phyloP scores from a whole-genome alignment of 2,888 invertebrate species.

The Mamestra brassicae region DNA sequence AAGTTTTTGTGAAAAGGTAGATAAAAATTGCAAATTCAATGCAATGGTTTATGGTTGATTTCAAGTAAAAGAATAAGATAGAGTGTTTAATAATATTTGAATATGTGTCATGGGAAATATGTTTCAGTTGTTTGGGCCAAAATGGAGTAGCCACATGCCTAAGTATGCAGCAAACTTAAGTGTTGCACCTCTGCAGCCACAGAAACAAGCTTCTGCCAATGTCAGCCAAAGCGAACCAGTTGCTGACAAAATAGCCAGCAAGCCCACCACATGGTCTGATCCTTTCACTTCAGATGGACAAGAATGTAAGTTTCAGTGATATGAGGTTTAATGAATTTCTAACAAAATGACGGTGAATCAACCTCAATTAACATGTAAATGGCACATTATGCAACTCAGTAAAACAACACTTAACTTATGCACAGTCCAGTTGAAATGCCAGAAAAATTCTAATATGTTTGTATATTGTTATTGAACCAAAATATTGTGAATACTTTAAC shows the following conservation, averaged over 20 bases:
- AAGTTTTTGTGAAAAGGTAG: neutral
- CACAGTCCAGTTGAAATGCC: conserved; percentile 60
- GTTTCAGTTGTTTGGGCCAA: conserved; percentile 94
- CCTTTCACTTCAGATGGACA: conserved; percentile 87
- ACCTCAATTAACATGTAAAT: conserved; percentile 57
- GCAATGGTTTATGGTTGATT: neutral
- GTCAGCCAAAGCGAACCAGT: conserved; percentile 69
- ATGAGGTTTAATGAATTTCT: conserved; percentile 34
- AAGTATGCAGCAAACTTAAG: conserved; percentile 97
- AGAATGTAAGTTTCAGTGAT: conserved; percentile 84
- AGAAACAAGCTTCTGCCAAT: conserved; percentile 91
- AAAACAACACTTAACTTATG: conserved; percentile 62
- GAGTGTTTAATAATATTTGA: neutral
- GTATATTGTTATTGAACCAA: conserved; percentile 38
- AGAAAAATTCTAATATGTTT: conserved; percentile 37
- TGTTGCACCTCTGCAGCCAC: conserved; percentile 94
- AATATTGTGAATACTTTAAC: conserved; percentile 51
- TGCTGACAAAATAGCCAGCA: conserved; percentile 73
- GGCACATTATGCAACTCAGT: conserved; percentile 64
- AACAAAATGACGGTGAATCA: conserved; percentile 45
- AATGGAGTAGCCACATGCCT: conserved; percentile 95
- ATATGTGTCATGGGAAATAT: neutral
- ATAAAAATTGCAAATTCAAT: neutral
- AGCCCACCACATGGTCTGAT: conserved; percentile 80
- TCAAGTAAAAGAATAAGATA: neutral